Percentiles rank a stretch among this genome's conserved stretches.
Evolutionary conservation across 2,888 invertebrate genomes (phyloP).

Genomic region (Dryomyza anilis): DNA sequence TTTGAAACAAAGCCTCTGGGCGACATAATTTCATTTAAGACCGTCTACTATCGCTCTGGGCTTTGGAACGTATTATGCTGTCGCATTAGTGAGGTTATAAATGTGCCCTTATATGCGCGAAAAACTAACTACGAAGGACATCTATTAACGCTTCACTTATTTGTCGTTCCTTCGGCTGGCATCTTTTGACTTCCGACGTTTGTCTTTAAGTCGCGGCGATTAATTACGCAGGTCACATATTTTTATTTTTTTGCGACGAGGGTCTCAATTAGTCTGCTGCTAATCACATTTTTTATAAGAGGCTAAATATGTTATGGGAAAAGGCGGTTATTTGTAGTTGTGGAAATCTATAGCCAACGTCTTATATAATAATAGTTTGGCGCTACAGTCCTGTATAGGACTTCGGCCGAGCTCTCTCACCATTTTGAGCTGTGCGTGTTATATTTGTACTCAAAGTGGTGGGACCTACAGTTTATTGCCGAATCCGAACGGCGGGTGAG

Average conservation of each 20-base stretch:
- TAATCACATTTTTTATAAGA: slow-evolving; percentile 2
- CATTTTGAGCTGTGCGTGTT: too few relatives aligned
- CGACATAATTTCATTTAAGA: background rate
- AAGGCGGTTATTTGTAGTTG: background rate
- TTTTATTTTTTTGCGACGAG: background rate
- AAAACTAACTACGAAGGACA: background rate
- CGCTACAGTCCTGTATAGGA: too few relatives aligned
- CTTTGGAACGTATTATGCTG: too few relatives aligned
- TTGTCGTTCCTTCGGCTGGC: background rate
- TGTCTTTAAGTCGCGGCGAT: slow-evolving; percentile 3
- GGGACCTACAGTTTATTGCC: too few relatives aligned
- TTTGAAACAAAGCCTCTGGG: slow-evolving; percentile 8
- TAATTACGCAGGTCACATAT: slow-evolving; percentile 33
- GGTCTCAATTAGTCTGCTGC: background rate
- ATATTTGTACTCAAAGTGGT: too few relatives aligned
- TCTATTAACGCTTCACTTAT: background rate
- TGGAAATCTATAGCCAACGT: background rate
- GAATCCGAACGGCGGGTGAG: too few relatives aligned
- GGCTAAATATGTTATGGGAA: background rate
- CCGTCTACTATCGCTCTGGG: too few relatives aligned
- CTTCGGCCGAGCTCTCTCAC: too few relatives aligned
- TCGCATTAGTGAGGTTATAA: too few relatives aligned
- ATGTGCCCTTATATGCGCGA: slow-evolving; percentile 3
- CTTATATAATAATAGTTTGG: too few relatives aligned
- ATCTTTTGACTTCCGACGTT: slow-evolving; percentile 1